phyloP scores from a whole-genome alignment of 2,888 invertebrate genomes.

The Leucozona laternaria region DNA sequence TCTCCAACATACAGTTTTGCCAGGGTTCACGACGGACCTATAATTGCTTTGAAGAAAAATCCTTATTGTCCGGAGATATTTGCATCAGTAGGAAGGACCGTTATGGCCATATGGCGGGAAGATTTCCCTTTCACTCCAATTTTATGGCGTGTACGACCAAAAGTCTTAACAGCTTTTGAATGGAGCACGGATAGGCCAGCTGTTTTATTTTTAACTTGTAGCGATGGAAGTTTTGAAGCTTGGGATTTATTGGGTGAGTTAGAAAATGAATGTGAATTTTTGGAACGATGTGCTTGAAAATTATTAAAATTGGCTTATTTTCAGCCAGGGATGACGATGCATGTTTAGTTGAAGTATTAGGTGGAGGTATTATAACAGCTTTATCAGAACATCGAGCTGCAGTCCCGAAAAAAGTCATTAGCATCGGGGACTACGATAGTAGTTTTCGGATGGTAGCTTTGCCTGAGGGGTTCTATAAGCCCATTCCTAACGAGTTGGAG shows the following conservation, averaged over 20 bases:
- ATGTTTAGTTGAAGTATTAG: slow-evolving; percentile 88
- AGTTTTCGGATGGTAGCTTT: slow-evolving; percentile 87
- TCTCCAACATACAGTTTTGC: slow-evolving; percentile 82
- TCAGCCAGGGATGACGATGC: slow-evolving; percentile 84
- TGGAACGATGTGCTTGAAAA: neutral
- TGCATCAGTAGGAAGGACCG: slow-evolving; percentile 90
- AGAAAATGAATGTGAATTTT: neutral
- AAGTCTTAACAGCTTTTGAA: slow-evolving; percentile 86
- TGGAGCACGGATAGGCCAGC: slow-evolving; percentile 92
- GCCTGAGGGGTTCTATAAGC: slow-evolving; percentile 85
- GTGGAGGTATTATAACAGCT: slow-evolving; percentile 88
- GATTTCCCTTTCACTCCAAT: slow-evolving; percentile 86
- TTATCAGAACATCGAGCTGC: slow-evolving; percentile 86
- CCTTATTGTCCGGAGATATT: slow-evolving; percentile 87
- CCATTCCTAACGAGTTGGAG: slow-evolving; percentile 83
- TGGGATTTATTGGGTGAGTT: slow-evolving; percentile 89
- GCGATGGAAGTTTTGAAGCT: slow-evolving; percentile 90
- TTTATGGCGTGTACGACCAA: slow-evolving; percentile 87
- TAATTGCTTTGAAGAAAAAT: slow-evolving; percentile 86
- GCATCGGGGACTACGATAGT: slow-evolving; percentile 88
- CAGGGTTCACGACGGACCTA: slow-evolving; percentile 89
- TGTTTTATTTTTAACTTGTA: slow-evolving; percentile 88
- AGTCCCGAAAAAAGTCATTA: slow-evolving; percentile 86
- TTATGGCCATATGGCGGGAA: slow-evolving; percentile 90
- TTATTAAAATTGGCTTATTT: slow-evolving; percentile 8